phyloP scores from a whole-genome alignment of 2,113 vertebrate genomes.

The Rattus rattus region DNA sequence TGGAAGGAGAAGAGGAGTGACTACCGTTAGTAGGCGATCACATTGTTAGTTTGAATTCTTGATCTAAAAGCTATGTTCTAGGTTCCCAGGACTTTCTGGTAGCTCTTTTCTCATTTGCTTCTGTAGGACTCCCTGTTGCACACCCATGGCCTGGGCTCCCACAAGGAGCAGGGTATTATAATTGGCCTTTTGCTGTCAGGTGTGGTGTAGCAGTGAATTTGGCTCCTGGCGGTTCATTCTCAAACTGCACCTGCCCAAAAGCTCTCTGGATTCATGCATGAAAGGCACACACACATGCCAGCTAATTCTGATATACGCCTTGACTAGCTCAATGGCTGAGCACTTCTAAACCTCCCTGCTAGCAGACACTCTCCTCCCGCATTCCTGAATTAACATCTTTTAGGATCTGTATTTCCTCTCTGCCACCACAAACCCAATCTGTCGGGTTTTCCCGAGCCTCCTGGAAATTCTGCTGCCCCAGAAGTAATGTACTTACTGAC shows the following conservation, averaged over 20 bases:
- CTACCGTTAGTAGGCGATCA: neutral
- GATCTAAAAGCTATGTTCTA: neutral
- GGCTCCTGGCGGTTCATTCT: no score
- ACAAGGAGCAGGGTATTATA: neutral
- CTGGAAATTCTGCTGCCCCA: neutral
- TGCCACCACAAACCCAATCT: no score
- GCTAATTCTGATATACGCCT: no score
- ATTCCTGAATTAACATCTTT: no score
- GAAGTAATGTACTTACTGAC: neutral
- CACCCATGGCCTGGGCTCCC: neutral
- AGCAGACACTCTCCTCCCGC: no score
- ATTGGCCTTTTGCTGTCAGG: neutral
- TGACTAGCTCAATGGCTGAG: no score
- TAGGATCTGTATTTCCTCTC: no score
- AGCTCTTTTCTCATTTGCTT: neutral
- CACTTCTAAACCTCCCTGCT: no score
- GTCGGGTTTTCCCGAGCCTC: neutral
- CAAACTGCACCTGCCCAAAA: no score
- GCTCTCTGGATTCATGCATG: no score
- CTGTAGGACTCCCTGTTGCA: neutral
- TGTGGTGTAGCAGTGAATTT: neutral
- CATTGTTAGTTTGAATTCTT: conserved; percentile 38
- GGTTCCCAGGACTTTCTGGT: neutral
- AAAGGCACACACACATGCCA: no score
- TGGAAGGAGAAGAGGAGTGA: conserved; percentile 20